Evolutionary conservation across 64 coral and sea anemone species (phyloP).

Genomic region (Stylophora pistillata): DNA sequence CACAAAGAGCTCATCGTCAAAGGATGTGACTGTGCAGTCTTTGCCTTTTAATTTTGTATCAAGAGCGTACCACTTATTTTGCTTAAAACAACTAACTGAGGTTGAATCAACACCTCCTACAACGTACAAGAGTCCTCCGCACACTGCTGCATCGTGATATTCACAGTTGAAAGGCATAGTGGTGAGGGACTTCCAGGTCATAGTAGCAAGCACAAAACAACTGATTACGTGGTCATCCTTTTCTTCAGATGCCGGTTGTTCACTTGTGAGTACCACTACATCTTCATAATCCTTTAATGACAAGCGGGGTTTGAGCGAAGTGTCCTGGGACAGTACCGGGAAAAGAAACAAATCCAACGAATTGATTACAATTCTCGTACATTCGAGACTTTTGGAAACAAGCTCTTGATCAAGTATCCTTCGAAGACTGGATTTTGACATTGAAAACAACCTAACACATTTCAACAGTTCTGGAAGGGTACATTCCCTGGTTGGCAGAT

Average conservation of each 20-base stretch:
- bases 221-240: not conserved
- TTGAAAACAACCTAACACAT: constrained; percentile 47
- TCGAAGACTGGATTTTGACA: constrained; percentile 54
- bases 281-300: not conserved
- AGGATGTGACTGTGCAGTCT: not conserved
- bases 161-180: not conserved
- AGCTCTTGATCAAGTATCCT: not conserved
- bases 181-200: not conserved
- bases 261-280: not conserved
- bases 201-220: not conserved
- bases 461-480: constrained; percentile 34
- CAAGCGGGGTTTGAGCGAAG: not conserved
- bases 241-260: too few species aligned
- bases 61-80: not conserved
- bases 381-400: not conserved
- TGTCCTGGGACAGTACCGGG: not conserved
- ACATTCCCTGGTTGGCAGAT: constrained; percentile 27
- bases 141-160: constrained; percentile 8
- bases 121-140: constrained; percentile 6
- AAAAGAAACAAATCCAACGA: not conserved
- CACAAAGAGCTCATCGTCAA: constrained; percentile 25
- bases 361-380: not conserved
- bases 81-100: not conserved
- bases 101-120: not conserved
- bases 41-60: not conserved